These are phyloP conservation scores for Drosophila kuntzei DNA, from an alignment of 2,888 invertebrate species.

Conservation along the genomic window DNA sequence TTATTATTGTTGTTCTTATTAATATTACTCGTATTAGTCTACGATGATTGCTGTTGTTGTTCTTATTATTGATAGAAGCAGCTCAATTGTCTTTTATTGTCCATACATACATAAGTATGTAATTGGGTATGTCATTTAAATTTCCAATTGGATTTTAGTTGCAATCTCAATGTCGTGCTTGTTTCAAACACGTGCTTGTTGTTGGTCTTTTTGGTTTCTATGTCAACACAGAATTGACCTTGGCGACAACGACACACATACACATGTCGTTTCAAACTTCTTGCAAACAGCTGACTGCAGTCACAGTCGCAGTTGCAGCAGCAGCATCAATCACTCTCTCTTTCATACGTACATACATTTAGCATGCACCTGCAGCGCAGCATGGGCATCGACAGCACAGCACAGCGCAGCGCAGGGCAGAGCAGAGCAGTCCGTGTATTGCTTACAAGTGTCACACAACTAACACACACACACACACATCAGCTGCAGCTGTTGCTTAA, in stretches of 20 bases:
- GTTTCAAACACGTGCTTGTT: conserved; percentile 54
- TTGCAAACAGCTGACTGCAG: conserved; percentile 56
- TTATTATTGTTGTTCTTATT: conserved; percentile 29
- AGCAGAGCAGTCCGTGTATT: conserved; percentile 30
- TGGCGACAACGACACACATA: conserved; percentile 37
- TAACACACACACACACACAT: conserved; percentile 19
- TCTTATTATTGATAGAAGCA: neutral
- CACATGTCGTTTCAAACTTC: conserved; percentile 46
- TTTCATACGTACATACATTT: conserved; percentile 9
- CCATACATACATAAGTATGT: neutral
- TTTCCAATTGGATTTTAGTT: conserved; percentile 67
- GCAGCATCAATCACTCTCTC: conserved; percentile 20
- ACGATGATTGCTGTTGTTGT: conserved; percentile 15
- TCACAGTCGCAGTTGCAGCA: conserved; percentile 2
- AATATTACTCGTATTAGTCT: conserved; percentile 24
- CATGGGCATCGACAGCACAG: conserved; percentile 18
- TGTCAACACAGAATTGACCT: conserved; percentile 77
- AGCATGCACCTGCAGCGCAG: conserved; percentile 34
- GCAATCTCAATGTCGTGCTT: conserved; percentile 49
- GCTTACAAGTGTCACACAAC: conserved; percentile 58
- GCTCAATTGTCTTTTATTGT: neutral
- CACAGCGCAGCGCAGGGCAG: conserved; percentile 17
- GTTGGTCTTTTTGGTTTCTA: conserved; percentile 68
- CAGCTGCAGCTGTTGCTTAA: conserved; percentile 59
- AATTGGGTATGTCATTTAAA: conserved; percentile 43